These are phyloP conservation scores for Hepsetus odoe DNA, from an alignment of 2,113 vertebrate species.

Conservation along the genomic window DNA sequence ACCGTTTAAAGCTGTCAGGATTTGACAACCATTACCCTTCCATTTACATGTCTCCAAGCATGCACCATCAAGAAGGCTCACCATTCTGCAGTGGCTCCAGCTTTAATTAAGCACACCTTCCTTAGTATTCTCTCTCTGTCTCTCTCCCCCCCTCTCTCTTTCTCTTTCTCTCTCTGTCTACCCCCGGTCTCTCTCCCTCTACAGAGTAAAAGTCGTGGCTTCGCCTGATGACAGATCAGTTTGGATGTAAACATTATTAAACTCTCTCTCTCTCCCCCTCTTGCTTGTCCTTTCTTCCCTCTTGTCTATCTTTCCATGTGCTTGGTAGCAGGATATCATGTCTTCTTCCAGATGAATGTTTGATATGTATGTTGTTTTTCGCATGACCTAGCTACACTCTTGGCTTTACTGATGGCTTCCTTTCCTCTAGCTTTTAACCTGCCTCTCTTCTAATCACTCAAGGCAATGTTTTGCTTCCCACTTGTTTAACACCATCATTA, in stretches of 20 bases:
- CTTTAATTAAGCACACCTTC: conserved; percentile 86
- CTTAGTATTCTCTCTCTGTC: conserved; percentile 46
- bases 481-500: background rate
- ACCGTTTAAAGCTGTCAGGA: conserved; percentile 90
- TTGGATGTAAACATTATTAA: too few relatives aligned
- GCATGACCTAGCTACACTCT: background rate
- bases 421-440: background rate
- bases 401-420: background rate
- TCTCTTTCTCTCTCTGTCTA: conserved; percentile 38
- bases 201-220: too few relatives aligned
- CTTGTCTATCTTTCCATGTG: background rate
- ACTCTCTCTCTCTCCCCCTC: conserved; percentile 16
- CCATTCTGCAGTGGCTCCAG: conserved; percentile 75
- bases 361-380: background rate
- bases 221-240: too few relatives aligned
- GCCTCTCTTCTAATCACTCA: background rate
- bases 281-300: conserved; percentile 58
- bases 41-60: conserved; percentile 85
- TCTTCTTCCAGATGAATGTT: background rate
- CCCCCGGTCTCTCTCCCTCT: background rate
- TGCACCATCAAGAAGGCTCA: conserved; percentile 81
- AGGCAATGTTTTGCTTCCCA: background rate
- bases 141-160: conserved; percentile 53
- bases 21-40: conserved; percentile 80
- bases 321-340: background rate